Conservation (phyloP, 2,797 vertebrate genomes). For the Sebastes minor region DNA sequence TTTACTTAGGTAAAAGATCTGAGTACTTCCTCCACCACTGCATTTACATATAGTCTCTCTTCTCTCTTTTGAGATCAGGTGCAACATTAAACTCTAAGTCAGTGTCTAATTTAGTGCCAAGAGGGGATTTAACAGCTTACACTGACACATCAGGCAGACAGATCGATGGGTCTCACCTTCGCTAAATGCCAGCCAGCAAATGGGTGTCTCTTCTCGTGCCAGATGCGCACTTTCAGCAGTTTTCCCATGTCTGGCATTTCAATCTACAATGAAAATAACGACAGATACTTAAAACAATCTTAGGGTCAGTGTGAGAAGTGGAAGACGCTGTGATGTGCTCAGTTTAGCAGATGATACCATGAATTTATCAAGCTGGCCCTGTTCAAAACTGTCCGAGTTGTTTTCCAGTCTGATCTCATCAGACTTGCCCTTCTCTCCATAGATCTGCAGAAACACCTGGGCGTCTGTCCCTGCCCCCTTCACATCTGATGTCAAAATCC, state of each 20-base stretch:
- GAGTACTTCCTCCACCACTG: background rate
- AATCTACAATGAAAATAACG: conserved; percentile 77
- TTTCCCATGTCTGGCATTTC: conserved; percentile 93
- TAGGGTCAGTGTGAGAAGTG: background rate
- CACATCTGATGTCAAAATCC: conserved; percentile 95
- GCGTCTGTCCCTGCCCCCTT: conserved; percentile 96
- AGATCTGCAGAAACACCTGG: conserved; percentile 94
- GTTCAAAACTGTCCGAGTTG: conserved; percentile 96
- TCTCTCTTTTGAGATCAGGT: background rate
- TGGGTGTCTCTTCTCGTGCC: conserved; percentile 93
- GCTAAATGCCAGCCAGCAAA: conserved; percentile 97
- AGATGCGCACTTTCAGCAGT: conserved; percentile 91
- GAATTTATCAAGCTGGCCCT: conserved; percentile 92
- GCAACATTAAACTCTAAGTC: background rate
- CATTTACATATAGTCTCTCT: background rate
- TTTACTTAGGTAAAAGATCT: too few relatives aligned
- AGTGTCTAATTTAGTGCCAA: background rate
- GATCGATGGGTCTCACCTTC: conserved; percentile 82
- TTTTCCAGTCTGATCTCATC: conserved; percentile 94
- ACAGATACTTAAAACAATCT: background rate
- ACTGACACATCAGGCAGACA: conserved; percentile 26
- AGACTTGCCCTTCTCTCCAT: conserved; percentile 92
- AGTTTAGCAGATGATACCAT: conserved; percentile 77
- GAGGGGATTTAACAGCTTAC: background rate
- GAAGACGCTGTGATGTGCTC: background rate